phyloP scores from a whole-genome alignment of 2,797 vertebrate genomes.

The Acridotheres tristis region DNA sequence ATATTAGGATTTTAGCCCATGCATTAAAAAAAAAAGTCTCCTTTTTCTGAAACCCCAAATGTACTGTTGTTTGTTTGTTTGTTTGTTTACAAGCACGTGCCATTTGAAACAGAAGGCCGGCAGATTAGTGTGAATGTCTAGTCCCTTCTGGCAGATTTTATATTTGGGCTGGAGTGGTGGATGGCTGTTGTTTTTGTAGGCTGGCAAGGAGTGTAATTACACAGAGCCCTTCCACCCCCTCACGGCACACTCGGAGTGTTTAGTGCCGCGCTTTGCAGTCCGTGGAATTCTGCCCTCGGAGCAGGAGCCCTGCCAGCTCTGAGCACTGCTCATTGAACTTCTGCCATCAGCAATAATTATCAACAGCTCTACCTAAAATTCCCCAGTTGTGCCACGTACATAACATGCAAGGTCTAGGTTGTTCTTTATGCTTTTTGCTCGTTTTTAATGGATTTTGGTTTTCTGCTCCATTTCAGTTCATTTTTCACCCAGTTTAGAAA shows the following conservation, averaged over 20 bases:
- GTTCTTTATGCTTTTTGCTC: background rate
- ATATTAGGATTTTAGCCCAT: background rate
- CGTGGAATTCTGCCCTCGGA: background rate
- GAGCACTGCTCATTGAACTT: background rate
- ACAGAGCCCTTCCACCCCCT: background rate
- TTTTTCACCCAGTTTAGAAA: background rate
- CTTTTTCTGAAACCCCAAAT: background rate
- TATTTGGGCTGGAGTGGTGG: background rate
- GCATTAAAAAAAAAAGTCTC: background rate
- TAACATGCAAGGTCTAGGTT: background rate
- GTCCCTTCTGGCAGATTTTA: constrained; percentile 34
- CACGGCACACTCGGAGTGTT: background rate
- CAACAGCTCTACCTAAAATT: background rate
- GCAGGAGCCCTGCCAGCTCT: background rate
- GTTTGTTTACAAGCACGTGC: constrained; percentile 37
- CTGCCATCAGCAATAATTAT: background rate
- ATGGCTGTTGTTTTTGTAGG: constrained; percentile 15
- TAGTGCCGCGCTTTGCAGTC: rapidly evolving
- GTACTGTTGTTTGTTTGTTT: background rate
- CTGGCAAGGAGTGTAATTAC: background rate
- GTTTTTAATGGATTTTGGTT: background rate
- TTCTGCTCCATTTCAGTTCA: background rate
- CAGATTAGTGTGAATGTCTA: background rate
- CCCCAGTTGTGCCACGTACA: rapidly evolving
- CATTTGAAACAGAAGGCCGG: constrained; percentile 20